A percentile compares a stretch with the other conserved stretches of the same genome.
These are phyloP conservation scores for Plutella xylostella DNA, from an alignment of 2,888 invertebrate genomes.

Conservation along the genomic window DNA sequence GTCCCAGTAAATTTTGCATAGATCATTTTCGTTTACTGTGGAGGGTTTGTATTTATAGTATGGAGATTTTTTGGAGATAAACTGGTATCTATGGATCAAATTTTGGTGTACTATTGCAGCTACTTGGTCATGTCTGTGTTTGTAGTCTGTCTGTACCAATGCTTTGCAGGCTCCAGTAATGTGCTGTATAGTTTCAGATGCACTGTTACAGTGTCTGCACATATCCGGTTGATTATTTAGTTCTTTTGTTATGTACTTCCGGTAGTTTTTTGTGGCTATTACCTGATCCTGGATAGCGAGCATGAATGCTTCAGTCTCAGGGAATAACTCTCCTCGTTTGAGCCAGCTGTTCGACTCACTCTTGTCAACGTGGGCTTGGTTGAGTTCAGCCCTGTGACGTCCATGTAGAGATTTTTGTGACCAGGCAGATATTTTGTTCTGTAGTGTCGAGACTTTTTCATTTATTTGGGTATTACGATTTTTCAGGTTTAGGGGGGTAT, in stretches of 20 bases:
- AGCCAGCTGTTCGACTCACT: not conserved
- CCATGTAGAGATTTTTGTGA: not conserved
- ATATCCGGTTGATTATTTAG: not conserved
- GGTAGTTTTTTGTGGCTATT: not conserved
- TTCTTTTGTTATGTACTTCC: not conserved
- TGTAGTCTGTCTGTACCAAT: not conserved
- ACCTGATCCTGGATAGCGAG: not conserved
- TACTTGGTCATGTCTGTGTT: conserved; percentile 3
- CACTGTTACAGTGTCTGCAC: not conserved
- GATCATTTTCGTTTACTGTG: not conserved
- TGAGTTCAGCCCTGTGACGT: not conserved
- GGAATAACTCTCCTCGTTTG: not conserved
- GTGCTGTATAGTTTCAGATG: not conserved
- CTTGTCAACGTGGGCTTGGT: not conserved
- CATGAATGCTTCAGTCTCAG: not conserved
- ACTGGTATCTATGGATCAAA: not conserved
- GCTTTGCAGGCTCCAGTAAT: not conserved
- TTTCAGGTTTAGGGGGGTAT: not conserved
- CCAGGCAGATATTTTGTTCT: not conserved
- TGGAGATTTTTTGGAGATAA: not conserved
- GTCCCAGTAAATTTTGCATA: not conserved
- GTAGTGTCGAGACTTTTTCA: not conserved
- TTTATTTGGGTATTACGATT: not conserved
- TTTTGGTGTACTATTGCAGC: not conserved
- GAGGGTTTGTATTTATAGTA: not conserved